Evolutionary conservation across 2,797 vertebrate species (phyloP).

Genomic region (Clamator glandarius): DNA sequence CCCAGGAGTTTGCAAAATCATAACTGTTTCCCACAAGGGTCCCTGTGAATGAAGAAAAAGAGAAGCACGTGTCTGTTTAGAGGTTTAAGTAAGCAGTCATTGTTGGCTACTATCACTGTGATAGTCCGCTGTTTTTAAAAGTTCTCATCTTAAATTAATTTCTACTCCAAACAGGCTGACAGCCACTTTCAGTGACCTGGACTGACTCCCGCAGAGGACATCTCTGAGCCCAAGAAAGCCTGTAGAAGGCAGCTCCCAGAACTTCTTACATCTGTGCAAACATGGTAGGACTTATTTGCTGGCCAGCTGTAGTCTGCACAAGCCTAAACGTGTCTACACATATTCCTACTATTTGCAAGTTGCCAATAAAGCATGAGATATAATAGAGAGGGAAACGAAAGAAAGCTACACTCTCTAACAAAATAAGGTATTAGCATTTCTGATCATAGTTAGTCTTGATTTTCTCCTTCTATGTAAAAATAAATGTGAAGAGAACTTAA

Average conservation of each 20-base stretch:
- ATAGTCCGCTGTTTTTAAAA: background rate
- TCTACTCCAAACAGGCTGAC: background rate
- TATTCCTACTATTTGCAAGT: background rate
- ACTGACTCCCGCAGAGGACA: background rate
- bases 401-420: background rate
- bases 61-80: background rate
- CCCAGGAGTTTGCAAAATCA: slow-evolving; percentile 97
- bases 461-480: background rate
- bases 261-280: background rate
- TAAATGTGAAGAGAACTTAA: background rate
- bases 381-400: background rate
- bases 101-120: background rate
- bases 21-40: slow-evolving; percentile 86
- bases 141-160: background rate
- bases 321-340: background rate
- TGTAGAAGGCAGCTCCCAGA: background rate
- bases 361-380: background rate
- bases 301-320: background rate
- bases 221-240: background rate
- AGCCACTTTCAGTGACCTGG: background rate
- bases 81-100: background rate
- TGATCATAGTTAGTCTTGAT: background rate
- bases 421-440: background rate
- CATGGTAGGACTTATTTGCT: background rate
- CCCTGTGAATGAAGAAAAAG: slow-evolving; percentile 75